phyloP scores from a whole-genome alignment of 2,113 vertebrate genomes.

The Miniopterus natalensis region DNA sequence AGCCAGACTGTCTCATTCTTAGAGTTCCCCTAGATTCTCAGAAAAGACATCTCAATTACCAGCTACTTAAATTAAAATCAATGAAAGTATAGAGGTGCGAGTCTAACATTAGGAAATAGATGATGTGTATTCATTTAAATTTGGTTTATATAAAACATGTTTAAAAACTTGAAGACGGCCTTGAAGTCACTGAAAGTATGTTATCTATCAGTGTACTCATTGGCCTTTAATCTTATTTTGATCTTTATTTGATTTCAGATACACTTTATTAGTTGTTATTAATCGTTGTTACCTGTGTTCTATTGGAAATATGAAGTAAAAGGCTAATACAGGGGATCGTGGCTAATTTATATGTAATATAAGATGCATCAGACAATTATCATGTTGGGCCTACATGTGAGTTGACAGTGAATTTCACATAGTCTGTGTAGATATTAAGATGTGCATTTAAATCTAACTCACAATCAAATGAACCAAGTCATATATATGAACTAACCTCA shows the following conservation, averaged over 20 bases:
- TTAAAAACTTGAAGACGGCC: background rate
- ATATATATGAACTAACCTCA: background rate
- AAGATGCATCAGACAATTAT: background rate
- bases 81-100: background rate
- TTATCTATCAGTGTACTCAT: background rate
- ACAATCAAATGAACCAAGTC: background rate
- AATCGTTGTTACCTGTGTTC: background rate
- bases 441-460: slow-evolving; percentile 14
- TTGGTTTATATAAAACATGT: background rate
- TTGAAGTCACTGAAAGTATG: background rate
- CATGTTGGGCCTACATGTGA: background rate
- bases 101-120: background rate
- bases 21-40: background rate
- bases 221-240: background rate
- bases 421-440: background rate
- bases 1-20: background rate
- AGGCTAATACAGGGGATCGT: background rate
- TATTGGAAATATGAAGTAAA: background rate
- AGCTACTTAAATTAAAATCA: slow-evolving; percentile 26
- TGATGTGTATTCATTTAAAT: background rate
- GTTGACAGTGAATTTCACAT: slow-evolving; percentile 40
- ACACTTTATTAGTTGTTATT: background rate
- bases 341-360: slow-evolving; percentile 29
- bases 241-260: background rate
- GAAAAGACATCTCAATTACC: slow-evolving; percentile 10